phyloP scores from a whole-genome alignment of 2,797 vertebrate species.

The Microtus agrestis region DNA sequence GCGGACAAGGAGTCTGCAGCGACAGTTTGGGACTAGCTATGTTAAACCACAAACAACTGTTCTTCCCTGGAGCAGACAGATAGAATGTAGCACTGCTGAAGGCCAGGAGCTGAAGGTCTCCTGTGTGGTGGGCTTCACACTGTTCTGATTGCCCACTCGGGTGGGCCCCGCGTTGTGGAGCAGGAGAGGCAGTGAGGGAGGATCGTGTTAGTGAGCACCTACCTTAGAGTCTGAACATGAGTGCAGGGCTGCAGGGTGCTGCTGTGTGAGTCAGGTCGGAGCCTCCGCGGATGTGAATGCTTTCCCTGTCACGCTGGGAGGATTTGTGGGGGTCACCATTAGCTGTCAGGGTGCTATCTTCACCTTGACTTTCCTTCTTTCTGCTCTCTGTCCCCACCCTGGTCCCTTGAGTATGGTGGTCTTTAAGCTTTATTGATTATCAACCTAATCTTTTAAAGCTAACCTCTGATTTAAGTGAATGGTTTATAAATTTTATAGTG shows the following conservation, averaged over 20 bases:
- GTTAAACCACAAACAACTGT: neutral
- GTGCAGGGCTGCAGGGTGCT: neutral
- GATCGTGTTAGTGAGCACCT: neutral
- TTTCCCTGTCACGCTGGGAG: neutral
- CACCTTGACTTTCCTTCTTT: neutral
- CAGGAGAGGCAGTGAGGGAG: neutral
- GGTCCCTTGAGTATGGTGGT: neutral
- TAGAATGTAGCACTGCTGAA: neutral
- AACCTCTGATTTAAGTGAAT: neutral
- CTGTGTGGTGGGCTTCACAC: neutral
- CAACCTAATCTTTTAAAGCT: constrained; percentile 15
- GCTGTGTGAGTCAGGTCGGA: neutral
- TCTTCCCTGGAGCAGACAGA: neutral
- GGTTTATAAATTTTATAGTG: constrained; percentile 40
- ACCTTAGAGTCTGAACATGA: neutral
- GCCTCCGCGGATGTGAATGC: neutral
- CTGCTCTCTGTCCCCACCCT: neutral
- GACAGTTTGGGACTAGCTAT: neutral
- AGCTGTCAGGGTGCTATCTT: constrained; percentile 1
- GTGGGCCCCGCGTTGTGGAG: neutral
- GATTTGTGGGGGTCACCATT: neutral
- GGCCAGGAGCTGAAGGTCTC: neutral
- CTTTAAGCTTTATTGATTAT: constrained; percentile 37
- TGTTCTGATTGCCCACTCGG: neutral
- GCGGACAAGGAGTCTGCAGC: neutral